Conservation (phyloP, 2,113 vertebrate species). For the Rhadina sibilatrix region DNA sequence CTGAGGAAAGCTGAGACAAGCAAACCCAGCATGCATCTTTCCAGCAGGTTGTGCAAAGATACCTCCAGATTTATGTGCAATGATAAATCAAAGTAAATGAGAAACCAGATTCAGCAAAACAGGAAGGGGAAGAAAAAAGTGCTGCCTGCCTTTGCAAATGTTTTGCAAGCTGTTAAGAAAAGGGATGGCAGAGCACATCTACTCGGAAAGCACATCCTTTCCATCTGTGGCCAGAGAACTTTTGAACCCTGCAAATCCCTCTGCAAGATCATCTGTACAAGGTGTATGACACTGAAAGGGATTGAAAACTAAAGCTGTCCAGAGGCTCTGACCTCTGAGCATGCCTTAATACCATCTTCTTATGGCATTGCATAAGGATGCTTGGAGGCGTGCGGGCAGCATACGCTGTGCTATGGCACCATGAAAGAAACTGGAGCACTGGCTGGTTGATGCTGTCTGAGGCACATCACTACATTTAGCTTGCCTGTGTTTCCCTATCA, state of each 20-base stretch:
- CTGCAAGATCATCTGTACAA: background rate
- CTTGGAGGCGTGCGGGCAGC: background rate
- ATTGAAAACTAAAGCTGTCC: constrained; percentile 54
- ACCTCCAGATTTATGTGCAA: background rate
- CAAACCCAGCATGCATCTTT: background rate
- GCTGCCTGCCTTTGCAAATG: background rate
- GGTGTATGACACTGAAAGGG: background rate
- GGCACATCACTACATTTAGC: background rate
- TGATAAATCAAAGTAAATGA: background rate
- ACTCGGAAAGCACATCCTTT: background rate
- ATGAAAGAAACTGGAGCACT: background rate
- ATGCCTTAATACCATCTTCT: constrained; percentile 44
- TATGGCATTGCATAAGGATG: constrained; percentile 19
- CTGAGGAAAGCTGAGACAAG: constrained; percentile 31
- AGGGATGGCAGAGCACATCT: background rate
- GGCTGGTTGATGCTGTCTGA: background rate
- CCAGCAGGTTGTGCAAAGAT: background rate
- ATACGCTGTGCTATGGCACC: background rate
- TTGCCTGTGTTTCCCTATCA: background rate
- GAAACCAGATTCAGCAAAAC: constrained; percentile 7
- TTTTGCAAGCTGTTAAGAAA: constrained; percentile 8
- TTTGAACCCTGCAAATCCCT: constrained; percentile 23
- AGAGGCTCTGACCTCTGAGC: constrained; percentile 29
- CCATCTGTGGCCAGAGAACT: constrained; percentile 34
- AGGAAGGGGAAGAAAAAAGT: background rate